Evolutionary conservation across 2,888 invertebrate genomes (phyloP).

Genomic region (Mystacides longicornis): DNA sequence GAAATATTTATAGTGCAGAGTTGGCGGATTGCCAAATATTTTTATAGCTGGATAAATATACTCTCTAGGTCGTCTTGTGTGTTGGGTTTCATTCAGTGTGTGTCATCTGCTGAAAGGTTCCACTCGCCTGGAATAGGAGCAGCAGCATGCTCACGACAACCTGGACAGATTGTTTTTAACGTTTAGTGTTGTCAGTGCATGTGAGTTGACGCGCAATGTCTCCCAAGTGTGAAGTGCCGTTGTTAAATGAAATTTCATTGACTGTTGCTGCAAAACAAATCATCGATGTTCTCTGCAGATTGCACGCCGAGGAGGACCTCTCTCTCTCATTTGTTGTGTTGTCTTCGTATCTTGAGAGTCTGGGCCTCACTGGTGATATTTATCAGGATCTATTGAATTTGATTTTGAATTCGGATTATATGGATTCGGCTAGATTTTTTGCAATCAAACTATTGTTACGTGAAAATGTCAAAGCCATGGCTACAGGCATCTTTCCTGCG

Average conservation of each 20-base stretch:
- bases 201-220: conserved; percentile 43
- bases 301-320: conserved; percentile 52
- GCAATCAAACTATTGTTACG: conserved; percentile 58
- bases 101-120: too few relatives aligned
- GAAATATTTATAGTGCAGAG: neutral
- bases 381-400: conserved; percentile 60
- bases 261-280: conserved; percentile 54
- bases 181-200: neutral
- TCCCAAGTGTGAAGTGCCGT: conserved; percentile 54
- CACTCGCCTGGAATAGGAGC: too few relatives aligned
- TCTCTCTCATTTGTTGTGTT: conserved; percentile 52
- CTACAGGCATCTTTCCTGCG: conserved; percentile 63
- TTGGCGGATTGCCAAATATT: conserved; percentile 17
- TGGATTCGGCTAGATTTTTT: conserved; percentile 59
- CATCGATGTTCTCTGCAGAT: conserved; percentile 55
- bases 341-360: conserved; percentile 51
- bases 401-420: conserved; percentile 56
- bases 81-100: conserved; percentile 21
- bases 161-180: too few relatives aligned
- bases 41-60: conserved; percentile 19
- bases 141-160: too few relatives aligned
- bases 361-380: conserved; percentile 59
- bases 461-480: conserved; percentile 56
- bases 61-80: conserved; percentile 24
- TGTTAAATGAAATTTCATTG: conserved; percentile 52